Base-by-base conservation (phyloP, 2,113 vertebrate species). In the Turdus rufiventris region DNA sequence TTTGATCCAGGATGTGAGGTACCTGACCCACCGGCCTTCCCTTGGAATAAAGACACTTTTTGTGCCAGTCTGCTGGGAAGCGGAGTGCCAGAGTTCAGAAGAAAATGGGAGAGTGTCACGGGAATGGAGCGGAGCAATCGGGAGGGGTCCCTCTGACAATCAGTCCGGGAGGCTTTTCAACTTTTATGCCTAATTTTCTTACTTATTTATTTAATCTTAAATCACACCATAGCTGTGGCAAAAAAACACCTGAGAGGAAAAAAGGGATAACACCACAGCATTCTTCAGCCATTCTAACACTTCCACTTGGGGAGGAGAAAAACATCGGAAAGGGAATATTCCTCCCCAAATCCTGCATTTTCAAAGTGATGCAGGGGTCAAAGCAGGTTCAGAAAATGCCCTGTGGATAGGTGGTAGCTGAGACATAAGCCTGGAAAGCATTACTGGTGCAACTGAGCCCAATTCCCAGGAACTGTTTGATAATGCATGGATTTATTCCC, bases 1-100 rank as follows among this genome's bases (percentile, higher is more conserved):
- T 95, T 92, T 94, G 96, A 92, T 85, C 67, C 94, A 95, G 94
- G 91, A 91, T 51, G 57, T 77, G 89, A 47, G 63, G 50, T 84
- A 88, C 92, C 94, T 84, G 95, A 71, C 78, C 72, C 90, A 67
- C 29, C 33, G 78, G 92, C 34, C 90, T 95, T 88, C 62, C 86
- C 95, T 70, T 38, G 45, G 48, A 89, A 96, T 91, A 93, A 83
- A 94, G 92, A 18, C 50, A 42, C 47, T 83, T 93, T 93, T 88
- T 65, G 80, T 85, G 88, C 87, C 72, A 72, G 67, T 92, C 92
- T 87, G 13, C 47, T 10, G 92, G 95, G 92, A 96, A 47, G 94
- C 3, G 5, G 93, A 26, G 2, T 78, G 91, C 93, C 65, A 71
- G 85, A 94, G 78, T 31, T 91, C 70, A 67, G 87, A 85, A 50